Evolutionary conservation across 2,888 invertebrate species (phyloP).

Genomic region (Diabrotica balteata): DNA sequence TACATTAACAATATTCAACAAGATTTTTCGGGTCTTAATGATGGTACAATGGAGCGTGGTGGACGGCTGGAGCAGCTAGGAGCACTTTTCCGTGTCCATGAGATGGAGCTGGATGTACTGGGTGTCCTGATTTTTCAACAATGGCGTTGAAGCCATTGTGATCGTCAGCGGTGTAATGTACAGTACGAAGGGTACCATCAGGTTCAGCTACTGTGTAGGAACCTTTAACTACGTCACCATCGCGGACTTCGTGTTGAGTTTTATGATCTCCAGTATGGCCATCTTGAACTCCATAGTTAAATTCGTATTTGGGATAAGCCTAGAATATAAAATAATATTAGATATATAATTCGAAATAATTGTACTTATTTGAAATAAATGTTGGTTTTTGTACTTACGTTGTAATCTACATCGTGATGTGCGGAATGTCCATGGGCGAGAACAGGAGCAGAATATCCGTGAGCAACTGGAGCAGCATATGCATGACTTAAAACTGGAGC

Average conservation of each 20-base stretch:
- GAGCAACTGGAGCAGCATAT: constrained; percentile 14
- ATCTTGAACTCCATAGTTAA: constrained; percentile 66
- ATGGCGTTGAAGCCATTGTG: constrained; percentile 62
- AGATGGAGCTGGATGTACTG: constrained; percentile 60
- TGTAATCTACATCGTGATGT: constrained; percentile 65
- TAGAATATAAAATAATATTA: too few species aligned
- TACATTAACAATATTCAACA: too few species aligned
- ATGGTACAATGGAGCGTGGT: constrained; percentile 16
- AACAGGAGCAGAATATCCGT: constrained; percentile 10
- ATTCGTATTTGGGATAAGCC: constrained; percentile 68
- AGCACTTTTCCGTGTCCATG: constrained; percentile 24
- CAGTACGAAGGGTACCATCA: constrained; percentile 65
- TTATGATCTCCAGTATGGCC: constrained; percentile 66
- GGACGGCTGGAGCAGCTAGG: constrained; percentile 30
- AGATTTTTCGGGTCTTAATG: too few species aligned
- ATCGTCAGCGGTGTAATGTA: constrained; percentile 66
- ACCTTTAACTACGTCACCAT: constrained; percentile 65
- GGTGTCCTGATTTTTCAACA: constrained; percentile 61
- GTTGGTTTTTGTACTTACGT: constrained; percentile 60
- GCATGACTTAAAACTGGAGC: constrained; percentile 15
- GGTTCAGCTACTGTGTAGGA: constrained; percentile 63
- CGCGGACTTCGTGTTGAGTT: constrained; percentile 63
- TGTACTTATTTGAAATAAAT: too few species aligned
- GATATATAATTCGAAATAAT: too few species aligned
- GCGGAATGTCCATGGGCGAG: constrained; percentile 60